Base-by-base conservation (phyloP, 2,797 vertebrate species). In the Lutjanus campechanus region DNA sequence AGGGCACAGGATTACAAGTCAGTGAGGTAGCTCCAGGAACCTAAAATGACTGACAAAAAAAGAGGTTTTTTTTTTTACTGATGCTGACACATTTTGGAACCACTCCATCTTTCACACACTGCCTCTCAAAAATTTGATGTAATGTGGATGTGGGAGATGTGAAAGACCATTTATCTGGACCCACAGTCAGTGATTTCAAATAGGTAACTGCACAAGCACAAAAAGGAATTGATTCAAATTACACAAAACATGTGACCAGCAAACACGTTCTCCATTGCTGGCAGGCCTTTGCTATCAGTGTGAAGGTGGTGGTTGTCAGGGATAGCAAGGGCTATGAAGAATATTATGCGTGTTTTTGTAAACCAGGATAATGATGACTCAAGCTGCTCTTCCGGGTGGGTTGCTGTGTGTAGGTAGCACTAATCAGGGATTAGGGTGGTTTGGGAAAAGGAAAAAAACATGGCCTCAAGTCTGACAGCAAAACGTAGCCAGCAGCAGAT, bases 361-460 rank as follows among this genome's bases (percentile, higher is more conserved):
- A 89, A 89, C 65, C 53, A 50, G 61, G 80, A 84, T 87, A 85
- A 91, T 88, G 85, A 88, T 88, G 86, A 90, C 77, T 92, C 88
- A 89, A 87, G 87, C 85, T 77, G 78, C 62, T 88, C 77, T 60
- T 75, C 67, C 74, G 76, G 81, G 85, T 85, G 76, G 69, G 71
- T 69, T 87, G 82, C 66, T 75, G 63, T 81, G 76, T 72, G 81
- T 79, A 86, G 77, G 87, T 89, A 77, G 77, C 56, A 59, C 69
- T 92, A 91, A 90, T 92, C 88, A 84, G 85, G 83, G 92, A 92
- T 94, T 91, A 90, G 67, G 80, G 25, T 40, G 56, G 80, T 82
- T 82, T 66, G 54, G 68, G 66, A 67, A 83, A 75, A 81, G 10
- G 12, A 1, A 16, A 25, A 44, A 72, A 83, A 22, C 22, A 81